Evolutionary conservation across 2,797 vertebrate genomes (phyloP).

Genomic region (Remorina albescens): DNA sequence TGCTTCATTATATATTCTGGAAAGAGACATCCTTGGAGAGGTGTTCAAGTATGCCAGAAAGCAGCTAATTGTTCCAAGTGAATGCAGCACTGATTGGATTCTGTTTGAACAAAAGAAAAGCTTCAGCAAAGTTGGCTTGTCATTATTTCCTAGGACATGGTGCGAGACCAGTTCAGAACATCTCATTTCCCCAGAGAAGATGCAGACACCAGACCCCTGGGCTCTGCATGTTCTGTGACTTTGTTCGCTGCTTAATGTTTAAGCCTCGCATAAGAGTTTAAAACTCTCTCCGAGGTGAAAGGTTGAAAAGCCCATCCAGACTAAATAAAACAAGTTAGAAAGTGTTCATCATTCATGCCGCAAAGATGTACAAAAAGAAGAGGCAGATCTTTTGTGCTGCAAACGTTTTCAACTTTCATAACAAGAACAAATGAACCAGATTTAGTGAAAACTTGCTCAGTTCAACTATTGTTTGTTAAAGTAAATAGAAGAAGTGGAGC

Average conservation of each 20-base stretch:
- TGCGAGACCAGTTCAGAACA: conserved; percentile 12
- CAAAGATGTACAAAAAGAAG: neutral
- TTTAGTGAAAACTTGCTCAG: neutral
- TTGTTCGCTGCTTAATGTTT: conserved; percentile 27
- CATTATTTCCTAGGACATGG: conserved; percentile 37
- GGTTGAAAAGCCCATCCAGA: conserved; percentile 5
- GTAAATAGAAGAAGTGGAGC: too few relatives aligned
- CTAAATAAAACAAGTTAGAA: conserved; percentile 2
- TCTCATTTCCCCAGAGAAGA: conserved; percentile 27
- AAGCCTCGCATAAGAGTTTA: neutral
- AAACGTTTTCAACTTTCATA: neutral
- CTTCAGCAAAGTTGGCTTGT: conserved; percentile 40
- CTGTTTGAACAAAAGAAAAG: conserved; percentile 49
- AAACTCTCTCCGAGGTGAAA: neutral
- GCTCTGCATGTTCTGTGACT: conserved; percentile 10
- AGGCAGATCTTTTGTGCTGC: neutral
- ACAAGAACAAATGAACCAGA: neutral
- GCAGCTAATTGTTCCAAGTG: conserved; percentile 51
- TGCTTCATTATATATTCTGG: conserved; percentile 39
- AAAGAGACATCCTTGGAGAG: conserved; percentile 34
- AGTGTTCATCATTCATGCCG: neutral
- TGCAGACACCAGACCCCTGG: neutral
- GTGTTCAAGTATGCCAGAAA: conserved; percentile 49
- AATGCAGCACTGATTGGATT: conserved; percentile 53
- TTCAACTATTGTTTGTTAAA: neutral